A percentile compares a stretch with the other conserved stretches of the same genome.
Evolutionary conservation across 2,888 invertebrate species (phyloP).

Genomic region (Cacoxenus indagator): DNA sequence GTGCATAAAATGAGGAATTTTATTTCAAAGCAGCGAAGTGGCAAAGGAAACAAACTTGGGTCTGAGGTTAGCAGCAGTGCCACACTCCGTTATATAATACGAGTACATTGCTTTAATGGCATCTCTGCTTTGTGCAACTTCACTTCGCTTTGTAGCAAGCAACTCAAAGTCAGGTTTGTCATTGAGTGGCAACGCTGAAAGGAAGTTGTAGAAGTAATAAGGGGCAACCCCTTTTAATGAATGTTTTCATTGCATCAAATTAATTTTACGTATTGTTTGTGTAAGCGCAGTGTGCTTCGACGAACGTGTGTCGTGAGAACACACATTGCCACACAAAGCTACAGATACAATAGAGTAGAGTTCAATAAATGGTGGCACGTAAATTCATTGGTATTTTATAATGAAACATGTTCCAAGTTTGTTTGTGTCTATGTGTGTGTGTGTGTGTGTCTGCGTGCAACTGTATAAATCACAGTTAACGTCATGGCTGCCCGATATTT

Average conservation of each 20-base stretch:
- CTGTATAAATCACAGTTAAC: slow-evolving; percentile 1
- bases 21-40: not conserved
- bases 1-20: slow-evolving; percentile 9
- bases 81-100: slow-evolving; percentile 4
- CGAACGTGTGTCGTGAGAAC: not conserved
- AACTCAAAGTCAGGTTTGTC: slow-evolving; percentile 1
- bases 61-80: not conserved
- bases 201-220: not conserved
- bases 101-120: not conserved
- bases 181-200: not conserved
- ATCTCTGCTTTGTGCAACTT: not conserved
- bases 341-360: not conserved
- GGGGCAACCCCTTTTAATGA: not conserved
- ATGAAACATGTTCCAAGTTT: slow-evolving; percentile 8
- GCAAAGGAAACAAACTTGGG: not conserved
- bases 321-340: not conserved
- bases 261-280: slow-evolving; percentile 20
- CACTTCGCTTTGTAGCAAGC: not conserved
- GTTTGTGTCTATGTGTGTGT: not conserved
- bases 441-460: not conserved
- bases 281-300: not conserved
- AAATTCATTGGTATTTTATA: slow-evolving; percentile 18
- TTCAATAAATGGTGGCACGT: slow-evolving; percentile 5
- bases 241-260: slow-evolving; percentile 23
- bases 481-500: not conserved